phyloP scores from a whole-genome alignment of 2,113 vertebrate genomes.

The Pogonocichla stellata region DNA sequence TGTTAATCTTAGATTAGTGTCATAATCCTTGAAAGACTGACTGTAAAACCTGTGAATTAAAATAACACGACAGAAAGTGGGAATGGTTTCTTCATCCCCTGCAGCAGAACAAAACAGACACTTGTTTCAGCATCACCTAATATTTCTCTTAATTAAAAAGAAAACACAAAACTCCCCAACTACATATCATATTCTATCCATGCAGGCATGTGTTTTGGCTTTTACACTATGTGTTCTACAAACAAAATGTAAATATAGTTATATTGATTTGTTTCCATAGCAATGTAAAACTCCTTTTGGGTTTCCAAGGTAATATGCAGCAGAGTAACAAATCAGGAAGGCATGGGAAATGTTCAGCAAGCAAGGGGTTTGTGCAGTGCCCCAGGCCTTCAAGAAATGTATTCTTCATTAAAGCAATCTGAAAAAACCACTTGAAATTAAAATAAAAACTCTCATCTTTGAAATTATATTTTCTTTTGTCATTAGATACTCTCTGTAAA shows the following conservation, averaged over 20 bases:
- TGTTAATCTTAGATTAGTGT: conserved; percentile 5
- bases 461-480: neutral
- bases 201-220: neutral
- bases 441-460: neutral
- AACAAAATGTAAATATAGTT: conserved; percentile 65
- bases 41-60: conserved; percentile 39
- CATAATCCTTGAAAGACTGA: conserved; percentile 24
- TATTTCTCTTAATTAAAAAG: conserved; percentile 61
- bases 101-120: conserved; percentile 8
- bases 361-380: conserved; percentile 9
- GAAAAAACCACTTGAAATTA: neutral
- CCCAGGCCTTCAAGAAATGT: neutral
- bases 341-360: conserved; percentile 17
- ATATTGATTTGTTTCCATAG: conserved; percentile 73
- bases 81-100: neutral
- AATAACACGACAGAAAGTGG: conserved; percentile 37
- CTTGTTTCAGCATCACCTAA: neutral
- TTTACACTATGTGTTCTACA: conserved; percentile 48
- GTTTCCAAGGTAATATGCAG: conserved; percentile 69
- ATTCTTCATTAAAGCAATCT: neutral
- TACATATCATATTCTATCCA: neutral
- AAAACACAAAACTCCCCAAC: neutral
- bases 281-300: conserved; percentile 40
- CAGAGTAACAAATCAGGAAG: conserved; percentile 52
- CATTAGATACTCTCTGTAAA: neutral